Evolutionary conservation across 2,113 vertebrate species (phyloP), one percentile per base, ranked within the genome.

Genomic region (Lepidothrix coronata): DNA sequence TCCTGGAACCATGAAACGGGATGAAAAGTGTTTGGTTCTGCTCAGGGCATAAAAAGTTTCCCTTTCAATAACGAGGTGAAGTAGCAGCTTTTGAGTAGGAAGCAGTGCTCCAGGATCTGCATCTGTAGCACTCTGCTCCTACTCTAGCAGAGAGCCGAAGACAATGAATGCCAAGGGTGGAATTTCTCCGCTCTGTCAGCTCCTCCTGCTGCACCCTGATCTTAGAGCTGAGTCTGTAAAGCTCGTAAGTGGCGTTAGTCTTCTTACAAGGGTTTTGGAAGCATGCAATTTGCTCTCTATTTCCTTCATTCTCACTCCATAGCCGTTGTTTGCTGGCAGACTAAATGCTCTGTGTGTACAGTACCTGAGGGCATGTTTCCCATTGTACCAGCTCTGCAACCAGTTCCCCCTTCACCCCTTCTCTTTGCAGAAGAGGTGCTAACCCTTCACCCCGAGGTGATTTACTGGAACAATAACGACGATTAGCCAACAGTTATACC

Each of bases 1-100:
- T 46, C 18, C n/a, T 5, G 74, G 28, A 74, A 57, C 14, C 6
- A 2, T 1, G 5, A 17, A 23, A 63, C 0, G 1, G 44, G 24
- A 57, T 51, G 16, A 12, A 57, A 48, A 55, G 25, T 14, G 11
- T 3, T 46, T 43, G 18, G 6, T 18, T 82, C 19, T 3, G 15
- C 55, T 61, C 6, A 7, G 12, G 33, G 35, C 17, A 39, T 22
- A n/a, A 43, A 54, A 65, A 16, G 7, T 5, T 59, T 43, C 14
- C 65, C 30, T 43, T 71, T 41, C 17, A 41, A 82, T 89, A 57
- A 6, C 1, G 2, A 13, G 9, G 17, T 43, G 48, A 48, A 43
- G 44, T 22, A 75, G 39, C 39, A 24, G 11, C 0, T 63, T 59
- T 46, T 2, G 1, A 71, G 35, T 1, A 52, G 62, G 25, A 28